phyloP scores from a whole-genome alignment of 2,113 vertebrate species.

The Girardinichthys multiradiatus region DNA sequence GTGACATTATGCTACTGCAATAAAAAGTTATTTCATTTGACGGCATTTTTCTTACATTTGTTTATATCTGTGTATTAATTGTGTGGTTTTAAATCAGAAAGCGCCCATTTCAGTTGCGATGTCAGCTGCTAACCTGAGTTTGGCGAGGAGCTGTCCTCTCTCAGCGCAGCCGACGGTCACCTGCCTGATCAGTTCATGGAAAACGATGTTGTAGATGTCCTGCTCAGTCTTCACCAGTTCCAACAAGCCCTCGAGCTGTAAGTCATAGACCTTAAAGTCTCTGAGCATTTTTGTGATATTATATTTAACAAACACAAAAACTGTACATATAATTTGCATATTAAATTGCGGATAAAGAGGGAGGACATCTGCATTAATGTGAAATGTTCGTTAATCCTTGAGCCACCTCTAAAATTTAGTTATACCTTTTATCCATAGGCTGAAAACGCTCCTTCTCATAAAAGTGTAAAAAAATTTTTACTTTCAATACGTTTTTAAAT shows the following conservation, averaged over 20 bases:
- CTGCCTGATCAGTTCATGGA: conserved; percentile 91
- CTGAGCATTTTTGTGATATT: background rate
- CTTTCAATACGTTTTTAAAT: background rate
- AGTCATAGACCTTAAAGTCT: background rate
- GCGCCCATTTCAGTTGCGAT: background rate
- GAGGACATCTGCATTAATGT: background rate
- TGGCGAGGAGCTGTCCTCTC: conserved; percentile 88
- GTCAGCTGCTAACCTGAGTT: conserved; percentile 82
- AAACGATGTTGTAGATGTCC: conserved; percentile 89
- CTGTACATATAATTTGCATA: background rate
- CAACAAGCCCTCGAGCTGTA: conserved; percentile 85
- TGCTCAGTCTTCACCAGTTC: conserved; percentile 86
- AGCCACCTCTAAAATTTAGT: no score
- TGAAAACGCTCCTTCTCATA: background rate
- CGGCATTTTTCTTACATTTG: no score
- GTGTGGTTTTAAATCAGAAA: background rate
- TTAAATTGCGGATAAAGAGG: background rate
- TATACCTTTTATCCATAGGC: background rate
- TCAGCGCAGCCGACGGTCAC: conserved; percentile 88
- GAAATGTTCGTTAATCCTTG: background rate
- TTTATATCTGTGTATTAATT: background rate
- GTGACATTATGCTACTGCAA: no score
- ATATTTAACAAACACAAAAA: background rate
- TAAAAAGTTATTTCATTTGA: no score
- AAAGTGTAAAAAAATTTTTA: background rate